phyloP scores from a whole-genome alignment of 2,113 vertebrate species.

The Cololabis saira region DNA sequence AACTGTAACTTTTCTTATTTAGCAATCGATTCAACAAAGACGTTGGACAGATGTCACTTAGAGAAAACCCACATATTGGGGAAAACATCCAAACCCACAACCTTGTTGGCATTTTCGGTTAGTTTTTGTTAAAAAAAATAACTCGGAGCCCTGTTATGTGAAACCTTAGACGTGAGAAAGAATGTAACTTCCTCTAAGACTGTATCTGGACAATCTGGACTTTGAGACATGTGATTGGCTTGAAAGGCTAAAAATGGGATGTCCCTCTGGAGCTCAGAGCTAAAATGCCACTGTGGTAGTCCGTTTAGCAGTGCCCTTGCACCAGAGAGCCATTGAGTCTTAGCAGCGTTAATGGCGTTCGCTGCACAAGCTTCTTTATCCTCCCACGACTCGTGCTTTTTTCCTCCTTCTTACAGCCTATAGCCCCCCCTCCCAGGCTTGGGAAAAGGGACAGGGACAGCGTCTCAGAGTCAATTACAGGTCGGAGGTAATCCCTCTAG shows the following conservation, averaged over 20 bases:
- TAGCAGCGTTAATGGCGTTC: constrained; percentile 67
- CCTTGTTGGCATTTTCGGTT: no score
- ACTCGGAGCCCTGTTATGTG: no score
- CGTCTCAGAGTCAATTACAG: constrained; percentile 77
- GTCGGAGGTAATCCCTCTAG: constrained; percentile 60
- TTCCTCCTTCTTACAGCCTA: constrained; percentile 51
- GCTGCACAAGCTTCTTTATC: constrained; percentile 50
- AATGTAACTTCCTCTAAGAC: neutral
- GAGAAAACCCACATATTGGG: no score
- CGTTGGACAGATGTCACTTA: no score
- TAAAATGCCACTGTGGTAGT: constrained; percentile 61
- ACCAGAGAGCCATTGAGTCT: constrained; percentile 66
- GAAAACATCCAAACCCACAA: no score
- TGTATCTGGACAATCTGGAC: constrained; percentile 11
- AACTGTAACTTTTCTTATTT: no score
- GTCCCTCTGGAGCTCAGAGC: constrained; percentile 52
- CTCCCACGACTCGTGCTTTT: constrained; percentile 47
- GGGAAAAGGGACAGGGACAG: constrained; percentile 53
- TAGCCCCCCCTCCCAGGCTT: constrained; percentile 22
- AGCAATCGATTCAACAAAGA: no score
- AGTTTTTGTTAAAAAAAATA: no score
- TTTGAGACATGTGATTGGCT: constrained; percentile 18
- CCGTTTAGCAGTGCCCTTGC: constrained; percentile 62
- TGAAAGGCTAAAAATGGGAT: constrained; percentile 37
- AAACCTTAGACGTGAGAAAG: neutral